A percentile compares a stretch with the other conserved stretches of the same genome.
Conservation (phyloP, 92 coral and sea anemone species). For the Montipora capitata region DNA sequence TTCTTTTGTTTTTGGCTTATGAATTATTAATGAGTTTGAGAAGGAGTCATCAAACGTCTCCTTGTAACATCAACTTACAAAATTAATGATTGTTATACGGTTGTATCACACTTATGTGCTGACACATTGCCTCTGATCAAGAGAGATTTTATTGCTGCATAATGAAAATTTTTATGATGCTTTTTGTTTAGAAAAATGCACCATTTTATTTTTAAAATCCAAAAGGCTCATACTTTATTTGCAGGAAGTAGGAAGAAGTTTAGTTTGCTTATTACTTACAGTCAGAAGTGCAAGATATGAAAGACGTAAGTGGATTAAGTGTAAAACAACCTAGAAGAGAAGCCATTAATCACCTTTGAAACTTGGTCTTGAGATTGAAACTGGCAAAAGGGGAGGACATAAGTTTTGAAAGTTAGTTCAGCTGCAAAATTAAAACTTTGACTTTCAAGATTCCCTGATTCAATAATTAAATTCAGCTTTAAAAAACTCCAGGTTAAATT, state of each 20-base stretch:
- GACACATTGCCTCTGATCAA: too few species aligned
- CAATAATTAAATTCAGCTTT: too few species aligned
- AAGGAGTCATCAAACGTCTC: too few species aligned
- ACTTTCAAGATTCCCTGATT: not conserved
- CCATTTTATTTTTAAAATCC: not conserved
- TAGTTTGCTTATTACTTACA: conserved; percentile 83
- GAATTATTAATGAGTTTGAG: too few species aligned
- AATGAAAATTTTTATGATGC: not conserved
- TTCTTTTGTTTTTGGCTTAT: too few species aligned
- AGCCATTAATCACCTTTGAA: conserved; percentile 61
- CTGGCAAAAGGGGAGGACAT: conserved; percentile 53
- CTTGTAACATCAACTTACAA: too few species aligned
- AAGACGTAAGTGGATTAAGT: conserved; percentile 93
- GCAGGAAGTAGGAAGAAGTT: conserved; percentile 1
- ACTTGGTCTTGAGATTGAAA: conserved; percentile 62
- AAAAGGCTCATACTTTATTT: not conserved
- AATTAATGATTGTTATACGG: too few species aligned
- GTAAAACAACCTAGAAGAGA: conserved; percentile 93
- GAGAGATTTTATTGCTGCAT: not conserved
- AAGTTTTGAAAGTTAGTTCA: conserved; percentile 47
- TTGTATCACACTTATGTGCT: too few species aligned
- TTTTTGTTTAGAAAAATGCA: not conserved
- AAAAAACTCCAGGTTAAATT: too few species aligned
- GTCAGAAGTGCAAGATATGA: conserved; percentile 97
- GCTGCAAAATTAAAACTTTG: not conserved